These are phyloP conservation scores for Drosophila picticornis DNA, from an alignment of 2,888 invertebrate species.

Conservation along the genomic window DNA sequence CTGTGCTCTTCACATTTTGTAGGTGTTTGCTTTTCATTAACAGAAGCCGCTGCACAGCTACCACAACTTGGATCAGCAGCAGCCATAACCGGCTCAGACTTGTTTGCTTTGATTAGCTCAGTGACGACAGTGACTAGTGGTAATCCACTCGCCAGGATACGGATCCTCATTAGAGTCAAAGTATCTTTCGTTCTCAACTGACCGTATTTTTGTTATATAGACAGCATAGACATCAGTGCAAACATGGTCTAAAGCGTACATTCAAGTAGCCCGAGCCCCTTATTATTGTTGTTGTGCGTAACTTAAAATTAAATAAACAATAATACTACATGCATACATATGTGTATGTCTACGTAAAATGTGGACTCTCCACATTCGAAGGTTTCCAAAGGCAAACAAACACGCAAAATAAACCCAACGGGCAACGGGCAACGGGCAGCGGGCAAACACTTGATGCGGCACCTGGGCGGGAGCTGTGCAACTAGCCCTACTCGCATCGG, in stretches of 20 bases:
- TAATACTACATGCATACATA: conserved; percentile 27
- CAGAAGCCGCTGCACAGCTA: conserved; percentile 57
- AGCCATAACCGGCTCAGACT: conserved; percentile 4
- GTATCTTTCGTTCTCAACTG: conserved; percentile 43
- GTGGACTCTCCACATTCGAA: conserved; percentile 58
- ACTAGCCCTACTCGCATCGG: conserved; percentile 2
- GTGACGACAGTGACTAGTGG: conserved; percentile 63
- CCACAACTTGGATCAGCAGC: conserved; percentile 14
- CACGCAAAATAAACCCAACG: conserved; percentile 68
- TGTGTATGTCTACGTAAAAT: conserved; percentile 35
- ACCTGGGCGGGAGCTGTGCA: conserved; percentile 40
- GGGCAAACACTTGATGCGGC: conserved; percentile 63
- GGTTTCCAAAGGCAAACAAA: conserved; percentile 67
- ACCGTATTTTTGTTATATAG: conserved; percentile 5
- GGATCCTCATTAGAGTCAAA: conserved; percentile 64
- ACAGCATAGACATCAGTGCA: conserved; percentile 46
- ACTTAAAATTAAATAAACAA: conserved; percentile 74
- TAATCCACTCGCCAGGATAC: conserved; percentile 53
- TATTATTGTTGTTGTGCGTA: conserved; percentile 55
- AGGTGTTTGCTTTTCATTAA: conserved; percentile 75
- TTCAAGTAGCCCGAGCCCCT: conserved; percentile 51
- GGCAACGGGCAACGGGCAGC: conserved; percentile 42
- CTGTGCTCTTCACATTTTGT: conserved; percentile 66
- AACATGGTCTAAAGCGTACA: conserved; percentile 48
- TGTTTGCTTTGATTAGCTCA: conserved; percentile 72